Percentiles rank a stretch among this genome's conserved stretches.
Evolutionary conservation across 2,113 vertebrate species (phyloP).

Genomic region (Barbus barbus): DNA sequence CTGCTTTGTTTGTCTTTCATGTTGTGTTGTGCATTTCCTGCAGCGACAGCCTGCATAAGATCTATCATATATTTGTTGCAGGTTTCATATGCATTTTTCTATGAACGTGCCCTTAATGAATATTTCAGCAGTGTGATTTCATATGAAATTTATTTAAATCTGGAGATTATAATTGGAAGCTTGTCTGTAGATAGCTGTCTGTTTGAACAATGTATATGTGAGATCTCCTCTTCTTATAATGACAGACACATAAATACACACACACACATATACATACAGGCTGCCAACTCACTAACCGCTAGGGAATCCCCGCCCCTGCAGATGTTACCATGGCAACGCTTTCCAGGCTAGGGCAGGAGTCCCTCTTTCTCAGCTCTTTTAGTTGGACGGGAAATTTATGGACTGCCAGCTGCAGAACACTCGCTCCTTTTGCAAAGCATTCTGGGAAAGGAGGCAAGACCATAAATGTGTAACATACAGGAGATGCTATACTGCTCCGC

Average conservation of each 20-base stretch:
- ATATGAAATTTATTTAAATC: background rate
- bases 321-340: conserved; percentile 79
- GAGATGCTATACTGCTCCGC: background rate
- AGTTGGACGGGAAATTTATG: background rate
- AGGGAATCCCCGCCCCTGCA: conserved; percentile 74
- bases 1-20: background rate
- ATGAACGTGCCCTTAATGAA: background rate
- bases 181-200: background rate
- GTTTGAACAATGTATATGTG: background rate
- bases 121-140: background rate
- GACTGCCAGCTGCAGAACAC: background rate
- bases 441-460: conserved; percentile 21
- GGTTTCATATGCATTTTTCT: background rate
- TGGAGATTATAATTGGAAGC: background rate
- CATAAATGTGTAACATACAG: background rate
- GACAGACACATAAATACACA: conserved; percentile 13
- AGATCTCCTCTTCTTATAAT: background rate
- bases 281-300: conserved; percentile 54
- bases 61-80: background rate
- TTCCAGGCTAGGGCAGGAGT: conserved; percentile 63
- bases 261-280: background rate
- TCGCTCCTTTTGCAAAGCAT: conserved; percentile 7
- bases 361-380: conserved; percentile 49
- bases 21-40: background rate
- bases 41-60: background rate